Percentiles rank a stretch among this genome's conserved stretches.
Evolutionary conservation across 30 jellyfish, hydroid and myxozoan genomes (phyloP).

Genomic region (Aurelia sp.): DNA sequence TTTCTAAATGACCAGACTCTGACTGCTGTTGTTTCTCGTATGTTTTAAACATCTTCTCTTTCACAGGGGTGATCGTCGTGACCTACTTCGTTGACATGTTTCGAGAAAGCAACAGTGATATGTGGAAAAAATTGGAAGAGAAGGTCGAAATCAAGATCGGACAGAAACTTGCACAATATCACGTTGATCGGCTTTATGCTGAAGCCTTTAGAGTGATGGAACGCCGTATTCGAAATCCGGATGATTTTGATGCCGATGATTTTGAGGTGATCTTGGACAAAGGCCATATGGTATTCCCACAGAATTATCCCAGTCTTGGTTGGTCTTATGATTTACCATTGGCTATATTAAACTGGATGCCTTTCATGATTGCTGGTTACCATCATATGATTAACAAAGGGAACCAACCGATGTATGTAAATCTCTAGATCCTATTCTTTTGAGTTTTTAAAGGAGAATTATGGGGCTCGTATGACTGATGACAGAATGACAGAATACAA

Average conservation of each 20-base stretch:
- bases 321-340: conserved; percentile 31
- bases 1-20: no score
- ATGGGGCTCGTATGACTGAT: no score
- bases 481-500: no score
- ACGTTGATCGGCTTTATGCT: conserved; percentile 10
- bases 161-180: conserved; percentile 15
- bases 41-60: no score
- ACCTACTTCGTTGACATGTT: background rate
- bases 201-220: conserved; percentile 9
- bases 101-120: background rate
- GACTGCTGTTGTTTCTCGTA: no score
- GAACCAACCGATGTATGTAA: background rate
- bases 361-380: conserved; percentile 19
- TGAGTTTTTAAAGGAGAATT: no score
- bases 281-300: conserved; percentile 14
- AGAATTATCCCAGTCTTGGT: conserved; percentile 19
- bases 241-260: conserved; percentile 11
- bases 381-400: conserved; percentile 11
- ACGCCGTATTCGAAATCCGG: background rate
- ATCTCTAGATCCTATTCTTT: no score
- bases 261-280: conserved; percentile 6
- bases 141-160: conserved; percentile 24
- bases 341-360: conserved; percentile 12
- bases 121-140: background rate
- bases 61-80: background rate